Conservation (phyloP, 2,888 invertebrate species). For the Parnassius glacialis region DNA sequence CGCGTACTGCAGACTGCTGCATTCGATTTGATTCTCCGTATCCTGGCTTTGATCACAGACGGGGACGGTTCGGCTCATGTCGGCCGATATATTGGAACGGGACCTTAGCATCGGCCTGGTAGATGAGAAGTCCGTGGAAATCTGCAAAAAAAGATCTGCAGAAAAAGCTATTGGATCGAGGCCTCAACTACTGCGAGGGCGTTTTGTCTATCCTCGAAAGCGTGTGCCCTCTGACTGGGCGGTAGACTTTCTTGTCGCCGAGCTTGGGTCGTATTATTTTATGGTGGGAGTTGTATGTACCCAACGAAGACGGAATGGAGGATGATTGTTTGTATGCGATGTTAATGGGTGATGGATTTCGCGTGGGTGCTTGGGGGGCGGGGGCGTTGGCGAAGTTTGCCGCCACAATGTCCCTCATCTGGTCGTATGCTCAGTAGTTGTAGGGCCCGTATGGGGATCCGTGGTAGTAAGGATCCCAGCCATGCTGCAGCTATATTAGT, state of each 20-base stretch:
- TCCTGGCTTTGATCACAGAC: conserved; percentile 70
- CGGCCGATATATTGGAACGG: conserved; percentile 68
- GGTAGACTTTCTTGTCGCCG: conserved; percentile 63
- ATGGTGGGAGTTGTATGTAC: conserved; percentile 73
- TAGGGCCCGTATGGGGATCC: conserved; percentile 96
- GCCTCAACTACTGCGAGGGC: conserved; percentile 44
- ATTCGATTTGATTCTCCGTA: conserved; percentile 51
- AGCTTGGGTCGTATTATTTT: conserved; percentile 56
- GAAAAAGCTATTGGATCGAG: conserved; percentile 59
- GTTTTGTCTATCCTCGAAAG: conserved; percentile 72
- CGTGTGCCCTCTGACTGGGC: conserved; percentile 61
- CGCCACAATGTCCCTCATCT: conserved; percentile 77
- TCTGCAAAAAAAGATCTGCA: too few relatives aligned
- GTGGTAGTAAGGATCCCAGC: conserved; percentile 94
- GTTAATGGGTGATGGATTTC: conserved; percentile 51
- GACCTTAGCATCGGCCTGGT: conserved; percentile 62
- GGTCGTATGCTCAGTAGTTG: conserved; percentile 88
- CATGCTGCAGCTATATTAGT: too few relatives aligned
- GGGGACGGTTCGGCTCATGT: conserved; percentile 72
- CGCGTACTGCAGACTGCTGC: conserved; percentile 66
- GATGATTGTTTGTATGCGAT: conserved; percentile 34
- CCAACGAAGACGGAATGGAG: conserved; percentile 45
- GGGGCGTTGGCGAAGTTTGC: conserved; percentile 68
- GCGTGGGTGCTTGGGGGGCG: conserved; percentile 75
- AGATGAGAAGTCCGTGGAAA: conserved; percentile 64